Base-by-base conservation (phyloP, 2,113 vertebrate species). In the Gnathonemus longibarbis region DNA sequence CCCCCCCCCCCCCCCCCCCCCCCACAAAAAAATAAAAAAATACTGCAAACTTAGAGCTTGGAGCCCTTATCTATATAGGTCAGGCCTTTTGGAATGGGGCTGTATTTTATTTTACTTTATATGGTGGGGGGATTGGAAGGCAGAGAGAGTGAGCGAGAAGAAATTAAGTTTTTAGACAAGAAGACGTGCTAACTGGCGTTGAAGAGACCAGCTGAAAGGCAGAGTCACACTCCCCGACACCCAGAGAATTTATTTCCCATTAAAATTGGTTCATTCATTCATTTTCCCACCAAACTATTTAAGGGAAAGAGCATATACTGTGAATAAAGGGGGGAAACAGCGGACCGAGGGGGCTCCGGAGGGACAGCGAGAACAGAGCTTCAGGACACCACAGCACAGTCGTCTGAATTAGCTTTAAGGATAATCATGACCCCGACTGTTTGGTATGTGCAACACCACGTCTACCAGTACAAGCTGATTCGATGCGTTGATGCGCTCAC, bases 11-110 rank as follows among this genome's bases (percentile, higher is more conserved):
- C 39, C 39, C 39, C 39, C 70, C 17, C 35, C 42, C 27, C 21
- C 21, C 21, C 5, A 39, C 35, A 35, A 15, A 9, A 62, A 70
- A 31, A 70, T 1, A 70, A 13, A 27, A 3, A 70, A 13, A 31
- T 31, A 53, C 70, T 11, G 66, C 53, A 91, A 86, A 89, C 49
- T 8, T 15, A 31, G 39, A 91, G 94, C 88, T 84, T 92, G 93
- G 92, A 87, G 91, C 90, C 86, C 92, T 94, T 94, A 95, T 95
- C 93, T 95, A 94, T 95, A 93, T 95, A 91, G 94, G 94, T 93
- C 94, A 92, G 31, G 92, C 91, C 91, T 92, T 88, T 3, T 91
- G 11, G 24, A 88, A 70, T 88, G 88, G 91, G 92, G 92, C 92
- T 92, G 53, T 90, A 90, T 93, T 70, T 70, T 70, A 91, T 27